Evolutionary conservation across 2,113 vertebrate genomes (phyloP), one percentile per base, ranked within the genome.

Genomic region (Pithys albifrons): DNA sequence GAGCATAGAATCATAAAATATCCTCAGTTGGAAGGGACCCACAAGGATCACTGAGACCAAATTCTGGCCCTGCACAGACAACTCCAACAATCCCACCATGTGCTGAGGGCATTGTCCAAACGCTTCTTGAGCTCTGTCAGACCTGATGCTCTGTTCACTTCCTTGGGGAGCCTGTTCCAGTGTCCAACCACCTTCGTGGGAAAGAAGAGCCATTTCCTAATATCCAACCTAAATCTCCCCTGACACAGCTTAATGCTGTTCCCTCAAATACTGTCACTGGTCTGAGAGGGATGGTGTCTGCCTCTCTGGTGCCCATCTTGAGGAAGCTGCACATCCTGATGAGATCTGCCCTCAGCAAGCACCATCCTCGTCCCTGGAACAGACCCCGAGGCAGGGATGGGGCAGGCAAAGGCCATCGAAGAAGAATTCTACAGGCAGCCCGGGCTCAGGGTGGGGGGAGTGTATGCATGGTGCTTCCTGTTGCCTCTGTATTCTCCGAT

Each of bases 391-490:
- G 65, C 70, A 57, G 69, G 23, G 18, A 61, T 23, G 45, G 49
- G 54, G 39, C 31, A 51, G 29, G 19, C 2, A 2, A 43, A 27
- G 48, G 8, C 31, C 14, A 9, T 41, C 28, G 49, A 0, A 0
- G 6, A 39, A 72, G 27, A n/a, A 25, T 51, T 59, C 41, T 6
- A 0, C 0, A 1, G 49, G 23, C 14, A 81, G 4, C 9, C 6
- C 10, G 9, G 29, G 37, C 48, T 71, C 12, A 14, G 74, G 12
- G 9, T 0, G 10, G 10, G 12, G 4, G 7, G 9, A 12, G 17
- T 0, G 19, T 23, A 28, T 3, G 19, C 12, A 7, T 0, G 2
- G 9, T 1, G 2, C 22, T 41, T 51, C 70, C 78, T 3, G 8
- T 74, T 2, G 2, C 29, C 62, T 31, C n/a, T 6, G 5, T 69